These are phyloP conservation scores for Melanotaenia boesemani DNA, from an alignment of 2,797 vertebrate genomes.

Conservation along the genomic window DNA sequence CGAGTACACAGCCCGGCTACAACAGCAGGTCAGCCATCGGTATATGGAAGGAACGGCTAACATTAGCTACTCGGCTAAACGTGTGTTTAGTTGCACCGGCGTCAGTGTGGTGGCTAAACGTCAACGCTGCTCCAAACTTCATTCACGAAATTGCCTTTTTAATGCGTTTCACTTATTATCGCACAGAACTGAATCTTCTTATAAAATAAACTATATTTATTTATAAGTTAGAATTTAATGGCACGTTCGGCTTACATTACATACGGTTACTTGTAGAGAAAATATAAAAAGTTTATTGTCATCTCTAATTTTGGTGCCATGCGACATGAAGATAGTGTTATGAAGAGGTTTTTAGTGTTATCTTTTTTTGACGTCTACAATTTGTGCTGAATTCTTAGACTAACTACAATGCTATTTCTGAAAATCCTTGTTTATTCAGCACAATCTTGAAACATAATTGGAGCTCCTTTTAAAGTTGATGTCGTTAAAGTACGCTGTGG, in stretches of 20 bases:
- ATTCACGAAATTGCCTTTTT: fast-evolving
- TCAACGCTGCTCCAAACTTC: background rate
- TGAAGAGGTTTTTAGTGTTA: background rate
- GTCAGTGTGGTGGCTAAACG: background rate
- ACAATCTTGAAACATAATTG: background rate
- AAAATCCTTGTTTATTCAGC: background rate
- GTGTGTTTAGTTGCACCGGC: background rate
- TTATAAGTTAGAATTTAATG: fast-evolving
- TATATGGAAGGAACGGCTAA: fast-evolving
- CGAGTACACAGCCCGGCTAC: constrained; percentile 82
- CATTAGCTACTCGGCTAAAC: constrained; percentile 6
- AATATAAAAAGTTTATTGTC: background rate
- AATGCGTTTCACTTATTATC: fast-evolving
- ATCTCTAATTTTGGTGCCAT: no score
- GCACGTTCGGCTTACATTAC: background rate
- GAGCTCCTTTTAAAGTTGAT: background rate
- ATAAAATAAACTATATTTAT: fast-evolving
- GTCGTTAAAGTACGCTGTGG: background rate
- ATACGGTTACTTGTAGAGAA: background rate
- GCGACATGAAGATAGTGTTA: no score
- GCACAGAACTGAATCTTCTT: fast-evolving
- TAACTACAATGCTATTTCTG: background rate
- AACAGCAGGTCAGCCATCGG: constrained; percentile 85
- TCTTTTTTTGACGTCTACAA: background rate
- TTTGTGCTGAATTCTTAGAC: background rate